Percentiles rank a stretch among this genome's conserved stretches.
Evolutionary conservation across 2,888 invertebrate species (phyloP).

Genomic region (Heteropelma amictum): DNA sequence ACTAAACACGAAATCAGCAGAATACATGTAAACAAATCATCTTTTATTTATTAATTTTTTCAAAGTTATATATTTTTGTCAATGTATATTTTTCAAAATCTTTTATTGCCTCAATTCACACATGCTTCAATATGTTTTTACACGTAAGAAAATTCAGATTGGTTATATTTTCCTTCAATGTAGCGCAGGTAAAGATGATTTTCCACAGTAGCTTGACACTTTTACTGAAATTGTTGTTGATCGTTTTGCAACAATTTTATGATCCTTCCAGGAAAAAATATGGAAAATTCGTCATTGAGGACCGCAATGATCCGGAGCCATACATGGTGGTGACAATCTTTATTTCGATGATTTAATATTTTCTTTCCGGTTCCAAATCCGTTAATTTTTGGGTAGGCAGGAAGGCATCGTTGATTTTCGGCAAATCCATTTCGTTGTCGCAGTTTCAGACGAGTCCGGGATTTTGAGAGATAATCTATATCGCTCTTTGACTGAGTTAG

Average conservation of each 20-base stretch:
- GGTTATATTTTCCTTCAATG: neutral
- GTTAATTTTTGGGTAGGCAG: neutral
- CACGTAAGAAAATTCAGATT: neutral
- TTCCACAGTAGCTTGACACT: neutral
- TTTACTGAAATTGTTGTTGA: neutral
- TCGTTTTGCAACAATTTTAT: neutral
- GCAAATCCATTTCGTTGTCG: neutral
- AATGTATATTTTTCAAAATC: no score
- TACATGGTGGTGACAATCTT: neutral
- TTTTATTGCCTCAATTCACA: no score
- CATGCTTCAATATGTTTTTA: neutral
- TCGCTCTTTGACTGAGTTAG: neutral
- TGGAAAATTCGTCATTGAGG: neutral
- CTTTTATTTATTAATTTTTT: no score
- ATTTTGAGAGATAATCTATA: neutral
- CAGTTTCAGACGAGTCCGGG: neutral
- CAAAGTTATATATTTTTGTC: no score
- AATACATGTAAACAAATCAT: no score
- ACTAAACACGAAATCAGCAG: no score
- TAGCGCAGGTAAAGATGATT: neutral
- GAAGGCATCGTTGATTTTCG: conserved; percentile 3
- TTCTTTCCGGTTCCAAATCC: neutral
- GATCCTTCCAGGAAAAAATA: conserved; percentile 3
- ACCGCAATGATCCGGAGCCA: neutral
- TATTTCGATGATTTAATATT: neutral